Percentiles rank a stretch among this genome's conserved stretches.
Conservation (phyloP, 2,113 vertebrate genomes). For the Parus major region DNA sequence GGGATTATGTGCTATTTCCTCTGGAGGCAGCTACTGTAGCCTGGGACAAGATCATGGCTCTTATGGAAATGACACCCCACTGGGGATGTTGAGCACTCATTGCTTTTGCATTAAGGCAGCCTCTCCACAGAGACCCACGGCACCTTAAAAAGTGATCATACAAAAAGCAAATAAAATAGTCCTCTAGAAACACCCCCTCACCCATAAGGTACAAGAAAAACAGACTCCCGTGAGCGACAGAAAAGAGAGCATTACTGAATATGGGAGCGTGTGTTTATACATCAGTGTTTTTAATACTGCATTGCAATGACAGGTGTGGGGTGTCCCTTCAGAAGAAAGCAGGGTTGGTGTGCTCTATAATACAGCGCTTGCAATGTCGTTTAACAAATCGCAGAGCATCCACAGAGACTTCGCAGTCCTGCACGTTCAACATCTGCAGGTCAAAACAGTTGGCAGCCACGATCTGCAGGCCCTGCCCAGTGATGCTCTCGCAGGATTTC, state of each 20-base stretch:
- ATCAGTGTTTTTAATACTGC: slow-evolving; percentile 49
- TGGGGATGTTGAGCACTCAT: slow-evolving; percentile 5
- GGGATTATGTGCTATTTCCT: slow-evolving; percentile 43
- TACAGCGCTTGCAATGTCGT: slow-evolving; percentile 92
- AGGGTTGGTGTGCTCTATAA: slow-evolving; percentile 97
- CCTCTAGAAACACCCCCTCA: not conserved
- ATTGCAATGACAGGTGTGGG: not conserved
- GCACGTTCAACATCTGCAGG: slow-evolving; percentile 94
- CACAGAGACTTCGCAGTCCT: slow-evolving; percentile 94
- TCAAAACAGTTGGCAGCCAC: slow-evolving; percentile 95
- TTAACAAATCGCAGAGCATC: slow-evolving; percentile 92
- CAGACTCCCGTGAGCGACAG: slow-evolving; percentile 48
- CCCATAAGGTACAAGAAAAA: slow-evolving; percentile 29
- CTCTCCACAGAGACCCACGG: not conserved
- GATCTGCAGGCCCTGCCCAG: slow-evolving; percentile 89
- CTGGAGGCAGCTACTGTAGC: slow-evolving; percentile 36
- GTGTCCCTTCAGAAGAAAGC: slow-evolving; percentile 88
- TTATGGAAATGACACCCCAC: not conserved
- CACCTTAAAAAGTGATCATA: slow-evolving; percentile 24
- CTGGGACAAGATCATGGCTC: not conserved
- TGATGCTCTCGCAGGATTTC: slow-evolving; percentile 93
- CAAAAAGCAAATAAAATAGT: slow-evolving; percentile 5
- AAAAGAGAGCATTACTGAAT: slow-evolving; percentile 36
- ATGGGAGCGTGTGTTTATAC: slow-evolving; percentile 24
- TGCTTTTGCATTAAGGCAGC: slow-evolving; percentile 27